Evolutionary conservation across 2,797 vertebrate genomes (phyloP).

Genomic region (Brachyrhaphis roseni): DNA sequence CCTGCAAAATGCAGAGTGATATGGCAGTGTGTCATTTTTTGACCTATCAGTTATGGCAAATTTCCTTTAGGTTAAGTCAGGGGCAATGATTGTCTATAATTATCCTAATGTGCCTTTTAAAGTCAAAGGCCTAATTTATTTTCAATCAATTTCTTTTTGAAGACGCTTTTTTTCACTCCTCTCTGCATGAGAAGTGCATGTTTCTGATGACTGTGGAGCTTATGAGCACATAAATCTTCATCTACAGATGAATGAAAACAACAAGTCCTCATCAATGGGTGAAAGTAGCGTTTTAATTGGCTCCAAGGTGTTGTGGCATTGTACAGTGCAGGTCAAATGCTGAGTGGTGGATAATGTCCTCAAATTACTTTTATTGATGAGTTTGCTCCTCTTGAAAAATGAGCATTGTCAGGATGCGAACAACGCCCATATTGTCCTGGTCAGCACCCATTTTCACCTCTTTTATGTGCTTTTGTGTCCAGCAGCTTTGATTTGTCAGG

Average conservation of each 20-base stretch:
- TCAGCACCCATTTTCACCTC: constrained; percentile 57
- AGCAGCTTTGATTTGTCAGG: constrained; percentile 21
- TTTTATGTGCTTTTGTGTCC: constrained; percentile 37
- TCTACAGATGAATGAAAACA: constrained; percentile 22
- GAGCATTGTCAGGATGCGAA: constrained; percentile 67
- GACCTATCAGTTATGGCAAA: background rate
- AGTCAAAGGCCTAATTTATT: constrained; percentile 5
- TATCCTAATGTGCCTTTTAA: background rate
- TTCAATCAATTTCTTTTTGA: background rate
- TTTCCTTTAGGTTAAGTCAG: constrained; percentile 5
- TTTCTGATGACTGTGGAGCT: constrained; percentile 22
- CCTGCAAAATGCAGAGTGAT: background rate
- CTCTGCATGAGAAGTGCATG: background rate
- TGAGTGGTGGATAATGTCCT: constrained; percentile 67
- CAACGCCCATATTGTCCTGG: constrained; percentile 58
- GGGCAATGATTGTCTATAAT: constrained; percentile 16
- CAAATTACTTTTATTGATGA: constrained; percentile 75
- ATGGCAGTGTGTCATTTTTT: background rate
- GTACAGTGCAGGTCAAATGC: constrained; percentile 57
- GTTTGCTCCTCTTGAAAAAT: constrained; percentile 71
- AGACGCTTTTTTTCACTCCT: background rate
- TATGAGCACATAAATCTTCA: constrained; percentile 11
- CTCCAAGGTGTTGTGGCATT: constrained; percentile 51
- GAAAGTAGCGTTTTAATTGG: constrained; percentile 62
- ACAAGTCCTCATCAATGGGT: constrained; percentile 49